These are phyloP conservation scores for Metacarcinus magister DNA, from an alignment of 2,888 invertebrate genomes.

Conservation along the genomic window DNA sequence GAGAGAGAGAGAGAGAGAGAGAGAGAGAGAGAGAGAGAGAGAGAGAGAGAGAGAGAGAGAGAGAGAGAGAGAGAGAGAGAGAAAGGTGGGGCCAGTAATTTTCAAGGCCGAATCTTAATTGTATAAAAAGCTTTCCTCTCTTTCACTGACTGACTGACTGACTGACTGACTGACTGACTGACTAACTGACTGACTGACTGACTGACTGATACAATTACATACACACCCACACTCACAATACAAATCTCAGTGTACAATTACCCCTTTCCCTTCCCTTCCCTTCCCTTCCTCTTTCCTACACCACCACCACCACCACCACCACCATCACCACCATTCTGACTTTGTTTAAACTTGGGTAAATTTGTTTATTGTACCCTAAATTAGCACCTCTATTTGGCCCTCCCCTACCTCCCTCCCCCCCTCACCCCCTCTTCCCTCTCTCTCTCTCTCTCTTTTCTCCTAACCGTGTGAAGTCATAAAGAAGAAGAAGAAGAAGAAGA, in stretches of 20 bases:
- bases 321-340: not conserved
- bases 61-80: not conserved
- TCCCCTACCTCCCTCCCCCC: not conserved
- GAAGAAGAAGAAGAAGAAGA: not conserved
- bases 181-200: not conserved
- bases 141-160: not conserved
- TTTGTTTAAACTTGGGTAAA: not conserved
- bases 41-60: not conserved
- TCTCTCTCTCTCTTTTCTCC: not conserved
- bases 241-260: no score
- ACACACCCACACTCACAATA: no score
- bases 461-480: not conserved
- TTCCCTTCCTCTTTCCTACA: no score
- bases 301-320: not conserved
- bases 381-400: not conserved
- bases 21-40: conserved; percentile 33
- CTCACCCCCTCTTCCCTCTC: not conserved
- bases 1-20: conserved; percentile 33
- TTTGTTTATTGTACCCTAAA: conserved; percentile 8
- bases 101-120: not conserved
- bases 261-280: no score
- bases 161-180: not conserved
- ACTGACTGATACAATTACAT: no score
- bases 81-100: not conserved
- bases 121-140: not conserved